A percentile compares a stretch with the other conserved stretches of the same genome.
Evolutionary conservation across 2,797 vertebrate species (phyloP).

Genomic region (Arrhamphus sclerolepis): DNA sequence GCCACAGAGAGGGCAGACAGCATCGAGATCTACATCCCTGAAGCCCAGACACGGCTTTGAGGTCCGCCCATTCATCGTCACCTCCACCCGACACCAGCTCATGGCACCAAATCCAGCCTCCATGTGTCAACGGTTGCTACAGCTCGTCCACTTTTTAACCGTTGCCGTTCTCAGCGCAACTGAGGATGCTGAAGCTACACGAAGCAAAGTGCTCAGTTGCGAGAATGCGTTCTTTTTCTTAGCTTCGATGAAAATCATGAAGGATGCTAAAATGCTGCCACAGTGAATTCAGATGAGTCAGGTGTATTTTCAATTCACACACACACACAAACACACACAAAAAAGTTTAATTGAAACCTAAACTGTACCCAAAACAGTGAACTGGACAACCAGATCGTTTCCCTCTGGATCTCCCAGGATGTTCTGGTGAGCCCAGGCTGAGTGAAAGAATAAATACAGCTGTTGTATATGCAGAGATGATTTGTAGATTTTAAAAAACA

Average conservation of each 20-base stretch:
- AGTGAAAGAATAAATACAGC: slow-evolving; percentile 8
- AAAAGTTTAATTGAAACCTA: slow-evolving; percentile 3
- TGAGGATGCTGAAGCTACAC: slow-evolving; percentile 53
- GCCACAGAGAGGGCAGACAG: slow-evolving; percentile 96
- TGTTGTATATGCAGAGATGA: background rate
- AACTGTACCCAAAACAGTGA: slow-evolving; percentile 13
- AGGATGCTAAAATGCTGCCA: slow-evolving; percentile 4
- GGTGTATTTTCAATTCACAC: too few relatives aligned
- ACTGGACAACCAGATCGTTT: slow-evolving; percentile 24
- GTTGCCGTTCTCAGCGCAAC: slow-evolving; percentile 46
- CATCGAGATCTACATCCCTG: slow-evolving; percentile 99
- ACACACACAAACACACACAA: too few relatives aligned
- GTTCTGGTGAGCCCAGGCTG: slow-evolving; percentile 2
- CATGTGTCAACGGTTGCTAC: slow-evolving; percentile 22
- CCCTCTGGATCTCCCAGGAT: slow-evolving; percentile 8
- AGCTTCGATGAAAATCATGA: slow-evolving; percentile 11
- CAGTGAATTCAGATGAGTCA: background rate
- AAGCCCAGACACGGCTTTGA: slow-evolving; percentile 98
- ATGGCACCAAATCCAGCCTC: slow-evolving; percentile 38
- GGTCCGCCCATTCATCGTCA: slow-evolving; percentile 66
- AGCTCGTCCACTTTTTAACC: slow-evolving; percentile 13
- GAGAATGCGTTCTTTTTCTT: slow-evolving; percentile 7
- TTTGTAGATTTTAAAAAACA: slow-evolving; percentile 9
- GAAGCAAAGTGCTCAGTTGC: slow-evolving; percentile 45
- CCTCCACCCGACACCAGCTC: slow-evolving; percentile 49